phyloP scores from a whole-genome alignment of 2,797 vertebrate species.

The Gambusia yucatana region DNA sequence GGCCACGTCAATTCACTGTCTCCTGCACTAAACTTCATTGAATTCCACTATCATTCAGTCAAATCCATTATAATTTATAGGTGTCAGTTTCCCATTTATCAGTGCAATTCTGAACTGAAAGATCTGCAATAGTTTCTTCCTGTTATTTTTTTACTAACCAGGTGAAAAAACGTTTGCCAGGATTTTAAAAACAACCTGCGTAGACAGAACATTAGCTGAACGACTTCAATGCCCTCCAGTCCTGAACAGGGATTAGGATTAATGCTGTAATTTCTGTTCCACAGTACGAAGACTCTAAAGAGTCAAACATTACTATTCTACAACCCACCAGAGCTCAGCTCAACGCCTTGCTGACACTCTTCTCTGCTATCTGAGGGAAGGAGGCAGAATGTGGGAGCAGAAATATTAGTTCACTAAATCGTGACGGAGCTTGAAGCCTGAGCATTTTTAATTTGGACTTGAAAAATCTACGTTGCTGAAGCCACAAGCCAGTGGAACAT shows the following conservation, averaged over 20 bases:
- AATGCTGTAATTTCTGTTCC: constrained; percentile 26
- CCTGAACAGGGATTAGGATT: constrained; percentile 17
- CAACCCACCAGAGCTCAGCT: not conserved
- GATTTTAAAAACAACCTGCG: constrained; percentile 50
- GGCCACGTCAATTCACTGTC: not conserved
- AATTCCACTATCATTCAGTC: not conserved
- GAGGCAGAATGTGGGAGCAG: constrained; percentile 46
- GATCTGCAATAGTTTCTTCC: not conserved
- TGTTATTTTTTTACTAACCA: constrained; percentile 33
- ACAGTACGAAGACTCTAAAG: not conserved
- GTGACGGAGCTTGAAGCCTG: constrained; percentile 56
- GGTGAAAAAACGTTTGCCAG: constrained; percentile 48
- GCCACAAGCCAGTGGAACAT: constrained; percentile 54
- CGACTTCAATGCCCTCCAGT: not conserved
- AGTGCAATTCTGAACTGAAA: not conserved
- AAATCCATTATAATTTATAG: not conserved
- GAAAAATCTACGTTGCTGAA: constrained; percentile 66
- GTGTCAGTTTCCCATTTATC: constrained; percentile 22
- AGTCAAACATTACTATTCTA: constrained; percentile 9
- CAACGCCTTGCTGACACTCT: constrained; percentile 1
- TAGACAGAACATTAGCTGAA: not conserved
- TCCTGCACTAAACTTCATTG: not conserved
- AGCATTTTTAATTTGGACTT: constrained; percentile 43
- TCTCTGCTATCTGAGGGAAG: constrained; percentile 31
- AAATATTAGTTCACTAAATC: constrained; percentile 63